Evolutionary conservation across 2,888 invertebrate species (phyloP), one percentile per base, ranked within the genome.

Genomic region (Calliphora vomitoria): DNA sequence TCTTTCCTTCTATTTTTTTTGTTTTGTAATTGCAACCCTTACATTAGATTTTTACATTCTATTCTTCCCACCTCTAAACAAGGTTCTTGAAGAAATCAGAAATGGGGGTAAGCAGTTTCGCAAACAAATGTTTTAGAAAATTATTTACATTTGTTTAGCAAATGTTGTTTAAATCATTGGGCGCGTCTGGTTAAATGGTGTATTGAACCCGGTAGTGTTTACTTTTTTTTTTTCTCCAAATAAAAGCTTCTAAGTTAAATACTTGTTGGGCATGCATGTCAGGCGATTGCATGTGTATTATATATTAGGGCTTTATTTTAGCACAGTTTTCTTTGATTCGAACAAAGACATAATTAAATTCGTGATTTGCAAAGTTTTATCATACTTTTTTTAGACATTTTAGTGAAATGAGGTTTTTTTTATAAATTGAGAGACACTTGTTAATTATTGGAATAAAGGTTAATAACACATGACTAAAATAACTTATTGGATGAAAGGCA

Each of bases 151-250:
- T 83, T 76, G 20, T 83, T 76, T 76, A 71, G 60, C 62, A 76
- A 83, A 83, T 35, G 44, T 38, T 11, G 4, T 41, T 53, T 50
- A 18, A 64, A 31, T 72, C 62, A 38, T 72, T 81, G 72, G 62
- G 10, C 18, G n/a, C 62, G 60, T 41, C 38, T 25, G 25, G 25
- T 2, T 76, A 60, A 60, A 75, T 71, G 62, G 86, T 71, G 18
- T 83, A 83, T 83, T 86, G 79, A 82, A 86, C 79, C 82, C 86
- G 75, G 79, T 64, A 79, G 79, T 78, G 13, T 3, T 50, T 53
- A 58, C 11, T 44, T 1, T 15, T 31, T 11, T 13, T 44, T 11
- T 44, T 13, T 4, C 10, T 25, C n/a, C 50, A 44, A 50, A 60
- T n/a, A 69, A 55, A 82, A 31, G 38, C 38, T 72, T 53, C 20